Evolutionary conservation across 1,140 invertebrate species (phyloP).

Genomic region (Conopomorpha cramerella): DNA sequence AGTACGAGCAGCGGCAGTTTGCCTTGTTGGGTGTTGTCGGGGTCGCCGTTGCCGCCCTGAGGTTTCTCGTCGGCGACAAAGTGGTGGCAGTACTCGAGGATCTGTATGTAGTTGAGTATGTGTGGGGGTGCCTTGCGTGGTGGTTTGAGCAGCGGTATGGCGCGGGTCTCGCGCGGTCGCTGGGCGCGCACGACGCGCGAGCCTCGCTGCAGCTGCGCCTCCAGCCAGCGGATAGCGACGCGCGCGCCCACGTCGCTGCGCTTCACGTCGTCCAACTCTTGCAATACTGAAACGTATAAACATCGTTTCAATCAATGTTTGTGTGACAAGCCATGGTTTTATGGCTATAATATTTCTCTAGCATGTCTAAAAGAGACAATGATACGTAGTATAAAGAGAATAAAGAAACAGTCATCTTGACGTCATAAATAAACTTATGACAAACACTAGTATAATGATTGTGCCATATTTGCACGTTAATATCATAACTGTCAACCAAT

Average conservation of each 20-base stretch:
- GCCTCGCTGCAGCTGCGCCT: constrained; percentile 81
- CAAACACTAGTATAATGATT: too few species aligned
- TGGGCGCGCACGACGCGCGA: constrained; percentile 83
- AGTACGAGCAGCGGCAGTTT: constrained; percentile 37
- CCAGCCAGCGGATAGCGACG: constrained; percentile 90
- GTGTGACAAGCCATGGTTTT: too few species aligned
- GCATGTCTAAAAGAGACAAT: too few species aligned
- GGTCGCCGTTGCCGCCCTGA: constrained; percentile 36
- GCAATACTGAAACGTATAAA: constrained; percentile 72
- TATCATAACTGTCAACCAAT: too few species aligned
- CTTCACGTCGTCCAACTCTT: constrained; percentile 84
- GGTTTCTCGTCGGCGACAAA: constrained; percentile 35
- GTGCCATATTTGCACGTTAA: too few species aligned
- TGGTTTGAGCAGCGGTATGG: constrained; percentile 76
- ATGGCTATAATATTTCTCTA: too few species aligned
- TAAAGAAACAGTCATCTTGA: too few species aligned
- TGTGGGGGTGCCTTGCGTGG: constrained; percentile 61
- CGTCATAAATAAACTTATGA: too few species aligned
- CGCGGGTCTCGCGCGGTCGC: constrained; percentile 74
- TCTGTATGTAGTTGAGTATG: constrained; percentile 48
- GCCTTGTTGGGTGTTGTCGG: constrained; percentile 20
- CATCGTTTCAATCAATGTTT: too few species aligned
- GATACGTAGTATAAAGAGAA: too few species aligned
- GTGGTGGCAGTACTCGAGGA: constrained; percentile 56
- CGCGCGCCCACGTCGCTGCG: constrained; percentile 76